Percentiles rank a stretch among this genome's conserved stretches.
Conservation (phyloP, 2,888 invertebrate species). For the Therioaphis trifolii region DNA sequence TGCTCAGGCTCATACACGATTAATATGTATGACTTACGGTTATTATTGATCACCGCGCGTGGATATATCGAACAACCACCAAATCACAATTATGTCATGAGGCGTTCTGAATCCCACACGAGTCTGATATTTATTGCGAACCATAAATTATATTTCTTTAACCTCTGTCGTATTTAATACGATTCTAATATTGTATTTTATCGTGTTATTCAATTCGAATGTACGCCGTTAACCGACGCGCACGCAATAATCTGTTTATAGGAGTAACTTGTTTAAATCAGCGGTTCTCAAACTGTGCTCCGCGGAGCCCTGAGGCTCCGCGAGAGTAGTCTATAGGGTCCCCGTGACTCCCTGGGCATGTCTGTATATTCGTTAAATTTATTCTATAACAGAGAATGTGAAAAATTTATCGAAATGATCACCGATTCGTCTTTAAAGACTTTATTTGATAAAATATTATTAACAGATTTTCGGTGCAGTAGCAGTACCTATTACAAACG, state of each 20-base stretch:
- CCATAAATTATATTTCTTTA: constrained; percentile 25
- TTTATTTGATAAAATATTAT: no score
- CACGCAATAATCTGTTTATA: neutral
- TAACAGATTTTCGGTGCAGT: no score
- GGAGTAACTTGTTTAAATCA: neutral
- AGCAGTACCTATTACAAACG: no score
- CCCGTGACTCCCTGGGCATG: no score
- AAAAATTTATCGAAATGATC: no score
- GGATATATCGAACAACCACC: neutral
- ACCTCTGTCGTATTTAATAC: neutral
- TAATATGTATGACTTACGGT: constrained; percentile 39
- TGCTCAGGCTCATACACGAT: neutral
- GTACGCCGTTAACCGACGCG: neutral
- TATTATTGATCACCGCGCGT: constrained; percentile 2
- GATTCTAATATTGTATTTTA: neutral
- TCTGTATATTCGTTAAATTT: no score
- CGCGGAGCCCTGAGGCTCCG: no score
- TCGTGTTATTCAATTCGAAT: no score
- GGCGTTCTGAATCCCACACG: neutral
- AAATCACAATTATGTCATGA: constrained; percentile 22
- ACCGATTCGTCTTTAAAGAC: no score
- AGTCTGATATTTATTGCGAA: neutral
- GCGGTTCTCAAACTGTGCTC: neutral
- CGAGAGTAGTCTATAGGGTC: no score
- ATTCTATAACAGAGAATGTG: no score